Conservation (phyloP, 2,113 vertebrate species). For the Laticauda laticaudata region DNA sequence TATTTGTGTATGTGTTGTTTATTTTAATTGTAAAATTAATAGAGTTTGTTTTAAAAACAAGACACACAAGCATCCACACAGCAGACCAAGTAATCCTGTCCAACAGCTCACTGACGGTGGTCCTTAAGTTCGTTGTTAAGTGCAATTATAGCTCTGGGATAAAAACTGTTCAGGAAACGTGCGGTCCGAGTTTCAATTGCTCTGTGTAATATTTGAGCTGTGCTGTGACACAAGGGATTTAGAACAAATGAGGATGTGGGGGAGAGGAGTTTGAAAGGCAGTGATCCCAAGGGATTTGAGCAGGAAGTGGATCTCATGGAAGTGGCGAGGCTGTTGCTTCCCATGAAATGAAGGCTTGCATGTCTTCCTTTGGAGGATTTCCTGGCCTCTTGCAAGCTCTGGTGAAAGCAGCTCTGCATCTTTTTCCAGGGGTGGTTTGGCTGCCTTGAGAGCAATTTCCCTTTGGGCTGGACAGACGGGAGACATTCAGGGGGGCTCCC, state of each 20-base stretch:
- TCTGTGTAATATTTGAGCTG: not conserved
- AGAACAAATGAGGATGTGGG: not conserved
- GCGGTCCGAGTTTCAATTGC: too few relatives aligned
- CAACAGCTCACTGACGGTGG: too few relatives aligned
- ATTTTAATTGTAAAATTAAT: too few relatives aligned
- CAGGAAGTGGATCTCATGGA: not conserved
- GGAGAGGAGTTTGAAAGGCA: not conserved
- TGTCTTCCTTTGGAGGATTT: not conserved
- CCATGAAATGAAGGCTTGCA: not conserved
- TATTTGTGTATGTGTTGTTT: too few relatives aligned
- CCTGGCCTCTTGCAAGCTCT: not conserved
- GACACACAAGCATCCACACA: too few relatives aligned
- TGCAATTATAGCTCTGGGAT: too few relatives aligned
- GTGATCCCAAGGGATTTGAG: not conserved
- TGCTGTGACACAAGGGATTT: not conserved
- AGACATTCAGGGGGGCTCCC: not conserved
- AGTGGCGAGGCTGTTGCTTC: not conserved
- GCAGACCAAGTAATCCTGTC: too few relatives aligned
- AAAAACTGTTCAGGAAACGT: too few relatives aligned
- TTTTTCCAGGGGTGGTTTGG: not conserved
- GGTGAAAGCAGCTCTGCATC: too few relatives aligned
- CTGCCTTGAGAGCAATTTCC: not conserved
- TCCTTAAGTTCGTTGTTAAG: too few relatives aligned
- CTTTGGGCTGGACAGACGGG: not conserved
- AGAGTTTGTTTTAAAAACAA: too few relatives aligned